Conservation (phyloP, 1,140 invertebrate species). For the Magallana gigas region DNA sequence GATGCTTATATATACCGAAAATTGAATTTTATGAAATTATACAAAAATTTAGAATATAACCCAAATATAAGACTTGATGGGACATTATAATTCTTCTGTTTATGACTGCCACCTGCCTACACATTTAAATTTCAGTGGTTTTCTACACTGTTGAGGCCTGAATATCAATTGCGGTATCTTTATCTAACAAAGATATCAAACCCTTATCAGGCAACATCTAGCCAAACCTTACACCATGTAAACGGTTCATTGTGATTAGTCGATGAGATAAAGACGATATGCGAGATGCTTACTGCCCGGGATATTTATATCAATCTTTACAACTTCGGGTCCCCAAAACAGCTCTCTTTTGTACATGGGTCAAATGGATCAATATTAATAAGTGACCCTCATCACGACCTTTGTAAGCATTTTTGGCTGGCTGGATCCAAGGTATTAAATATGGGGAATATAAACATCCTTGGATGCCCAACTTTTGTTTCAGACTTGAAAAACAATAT, state of each 20-base stretch:
- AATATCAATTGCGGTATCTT: slow-evolving; percentile 11
- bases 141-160: neutral
- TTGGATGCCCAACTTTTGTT: neutral
- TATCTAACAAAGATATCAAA: slow-evolving; percentile 34
- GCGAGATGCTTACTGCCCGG: slow-evolving; percentile 6
- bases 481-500: slow-evolving; percentile 23
- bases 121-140: slow-evolving; percentile 12
- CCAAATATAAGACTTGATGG: too few relatives aligned
- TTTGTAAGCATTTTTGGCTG: slow-evolving; percentile 10
- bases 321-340: neutral
- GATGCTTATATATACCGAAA: neutral
- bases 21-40: neutral
- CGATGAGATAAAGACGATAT: neutral
- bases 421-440: slow-evolving; percentile 5
- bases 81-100: too few relatives aligned
- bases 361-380: neutral
- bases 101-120: neutral
- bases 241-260: slow-evolving; percentile 3
- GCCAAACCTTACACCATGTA: slow-evolving; percentile 21
- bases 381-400: slow-evolving; percentile 7
- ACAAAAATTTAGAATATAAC: too few relatives aligned
- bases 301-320: slow-evolving; percentile 19
- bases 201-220: slow-evolving; percentile 1
- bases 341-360: slow-evolving; percentile 12
- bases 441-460: slow-evolving; percentile 21